Evolutionary conservation across 2,797 vertebrate genomes (phyloP).

Genomic region (Xenopus petersii): DNA sequence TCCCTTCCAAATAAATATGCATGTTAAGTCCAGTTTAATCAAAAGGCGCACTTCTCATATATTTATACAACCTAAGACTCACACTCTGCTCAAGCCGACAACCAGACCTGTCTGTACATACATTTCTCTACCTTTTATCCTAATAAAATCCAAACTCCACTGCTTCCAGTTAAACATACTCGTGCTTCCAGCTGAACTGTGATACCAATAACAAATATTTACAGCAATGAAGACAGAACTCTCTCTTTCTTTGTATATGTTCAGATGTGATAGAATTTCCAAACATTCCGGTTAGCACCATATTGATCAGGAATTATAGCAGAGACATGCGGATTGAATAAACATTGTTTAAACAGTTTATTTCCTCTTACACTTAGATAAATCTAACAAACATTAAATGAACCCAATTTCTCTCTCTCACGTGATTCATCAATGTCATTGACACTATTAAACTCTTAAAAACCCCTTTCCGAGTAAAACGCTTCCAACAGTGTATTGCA

Average conservation of each 20-base stretch:
- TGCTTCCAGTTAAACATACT: background rate
- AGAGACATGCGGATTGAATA: slow-evolving; percentile 1
- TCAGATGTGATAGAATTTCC: slow-evolving; percentile 7
- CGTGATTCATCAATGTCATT: slow-evolving; percentile 1
- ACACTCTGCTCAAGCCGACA: too few relatives aligned
- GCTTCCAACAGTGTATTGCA: background rate
- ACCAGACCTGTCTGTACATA: too few relatives aligned
- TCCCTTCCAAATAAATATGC: too few relatives aligned
- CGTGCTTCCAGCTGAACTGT: background rate
- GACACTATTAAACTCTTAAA: slow-evolving; percentile 3
- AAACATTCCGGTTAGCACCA: slow-evolving; percentile 6
- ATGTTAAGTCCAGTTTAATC: too few relatives aligned
- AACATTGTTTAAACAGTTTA: slow-evolving; percentile 12
- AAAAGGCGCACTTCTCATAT: too few relatives aligned
- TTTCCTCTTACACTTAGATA: slow-evolving; percentile 12
- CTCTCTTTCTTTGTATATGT: background rate
- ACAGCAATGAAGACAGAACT: background rate
- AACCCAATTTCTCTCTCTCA: slow-evolving; percentile 7
- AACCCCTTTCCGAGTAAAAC: background rate
- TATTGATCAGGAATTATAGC: slow-evolving; percentile 11
- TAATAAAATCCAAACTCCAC: too few relatives aligned
- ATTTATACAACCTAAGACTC: too few relatives aligned
- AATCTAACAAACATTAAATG: slow-evolving; percentile 7
- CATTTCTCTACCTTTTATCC: too few relatives aligned
- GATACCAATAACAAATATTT: slow-evolving; percentile 7